Conservation (phyloP, 2,113 vertebrate genomes). For the Salvelinus sp. region DNA sequence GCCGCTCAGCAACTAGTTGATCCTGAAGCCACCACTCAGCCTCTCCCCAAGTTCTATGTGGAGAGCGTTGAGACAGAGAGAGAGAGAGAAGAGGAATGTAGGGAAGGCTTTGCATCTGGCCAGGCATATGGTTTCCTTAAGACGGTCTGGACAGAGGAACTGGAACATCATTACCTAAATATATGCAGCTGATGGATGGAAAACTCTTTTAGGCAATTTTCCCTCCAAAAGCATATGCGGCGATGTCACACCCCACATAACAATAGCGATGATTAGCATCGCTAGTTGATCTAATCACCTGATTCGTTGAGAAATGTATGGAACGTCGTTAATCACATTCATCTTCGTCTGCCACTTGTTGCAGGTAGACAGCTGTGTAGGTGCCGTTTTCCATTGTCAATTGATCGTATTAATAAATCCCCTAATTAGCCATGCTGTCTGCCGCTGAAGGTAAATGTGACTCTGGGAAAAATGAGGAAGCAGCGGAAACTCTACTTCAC, state of each 20-base stretch:
- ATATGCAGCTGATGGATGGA: too few species aligned
- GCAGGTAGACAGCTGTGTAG: constrained; percentile 38
- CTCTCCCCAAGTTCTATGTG: constrained; percentile 28
- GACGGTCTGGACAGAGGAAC: constrained; percentile 25
- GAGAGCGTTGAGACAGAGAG: constrained; percentile 6
- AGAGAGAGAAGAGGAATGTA: neutral
- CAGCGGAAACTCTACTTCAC: constrained; percentile 25
- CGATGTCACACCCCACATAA: neutral
- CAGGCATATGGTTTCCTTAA: constrained; percentile 31
- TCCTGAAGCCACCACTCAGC: neutral
- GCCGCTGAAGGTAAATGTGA: constrained; percentile 38
- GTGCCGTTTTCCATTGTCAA: constrained; percentile 45
- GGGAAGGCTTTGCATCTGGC: neutral
- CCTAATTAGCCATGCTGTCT: constrained; percentile 46
- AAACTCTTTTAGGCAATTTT: too few species aligned
- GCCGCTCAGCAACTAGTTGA: too few species aligned
- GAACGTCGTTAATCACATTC: neutral
- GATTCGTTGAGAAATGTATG: too few species aligned
- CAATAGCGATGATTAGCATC: neutral
- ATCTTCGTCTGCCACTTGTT: constrained; percentile 4
- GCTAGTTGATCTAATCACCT: neutral
- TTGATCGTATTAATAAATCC: constrained; percentile 39
- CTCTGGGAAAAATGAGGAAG: constrained; percentile 25
- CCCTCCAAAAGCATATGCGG: neutral
- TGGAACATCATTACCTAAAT: neutral